A percentile compares a stretch with the other conserved stretches of the same genome.
Conservation (phyloP, 2,888 invertebrate species). For the Nomada lathburiana region DNA sequence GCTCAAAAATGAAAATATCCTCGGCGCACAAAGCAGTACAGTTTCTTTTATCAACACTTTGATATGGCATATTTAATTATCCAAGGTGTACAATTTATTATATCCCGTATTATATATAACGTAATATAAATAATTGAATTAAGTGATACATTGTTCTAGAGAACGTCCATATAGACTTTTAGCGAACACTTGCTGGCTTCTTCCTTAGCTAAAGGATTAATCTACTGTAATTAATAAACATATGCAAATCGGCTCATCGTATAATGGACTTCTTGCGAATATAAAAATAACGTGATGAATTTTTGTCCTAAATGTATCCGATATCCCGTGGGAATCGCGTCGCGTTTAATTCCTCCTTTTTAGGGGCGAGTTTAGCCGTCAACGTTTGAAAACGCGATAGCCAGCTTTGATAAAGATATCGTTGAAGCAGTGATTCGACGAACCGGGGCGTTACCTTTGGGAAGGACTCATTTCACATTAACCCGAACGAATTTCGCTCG, state of each 20-base stretch:
- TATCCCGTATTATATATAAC: too few species aligned
- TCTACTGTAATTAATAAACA: background rate
- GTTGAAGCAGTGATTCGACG: slow-evolving; percentile 44
- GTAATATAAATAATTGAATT: too few species aligned
- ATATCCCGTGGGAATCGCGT: slow-evolving; percentile 7
- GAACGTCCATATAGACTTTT: too few species aligned
- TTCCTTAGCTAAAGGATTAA: too few species aligned
- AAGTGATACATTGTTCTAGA: too few species aligned
- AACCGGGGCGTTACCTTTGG: background rate
- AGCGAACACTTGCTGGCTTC: too few species aligned
- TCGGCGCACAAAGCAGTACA: too few species aligned
- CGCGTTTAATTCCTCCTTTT: slow-evolving; percentile 43
- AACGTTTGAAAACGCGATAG: slow-evolving; percentile 26
- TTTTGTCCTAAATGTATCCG: background rate
- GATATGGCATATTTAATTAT: too few species aligned
- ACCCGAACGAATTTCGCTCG: slow-evolving; percentile 12
- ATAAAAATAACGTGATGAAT: background rate
- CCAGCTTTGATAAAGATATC: slow-evolving; percentile 49
- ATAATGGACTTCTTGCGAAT: background rate
- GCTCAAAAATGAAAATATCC: too few species aligned
- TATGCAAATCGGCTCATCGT: slow-evolving; percentile 10
- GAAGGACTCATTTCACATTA: slow-evolving; percentile 24
- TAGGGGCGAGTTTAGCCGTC: slow-evolving; percentile 1
- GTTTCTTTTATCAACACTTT: too few species aligned
- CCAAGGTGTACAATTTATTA: too few species aligned